These are phyloP conservation scores for Mesorhabditis sp. DNA, from an alignment of 2,888 invertebrate species.

Conservation along the genomic window DNA sequence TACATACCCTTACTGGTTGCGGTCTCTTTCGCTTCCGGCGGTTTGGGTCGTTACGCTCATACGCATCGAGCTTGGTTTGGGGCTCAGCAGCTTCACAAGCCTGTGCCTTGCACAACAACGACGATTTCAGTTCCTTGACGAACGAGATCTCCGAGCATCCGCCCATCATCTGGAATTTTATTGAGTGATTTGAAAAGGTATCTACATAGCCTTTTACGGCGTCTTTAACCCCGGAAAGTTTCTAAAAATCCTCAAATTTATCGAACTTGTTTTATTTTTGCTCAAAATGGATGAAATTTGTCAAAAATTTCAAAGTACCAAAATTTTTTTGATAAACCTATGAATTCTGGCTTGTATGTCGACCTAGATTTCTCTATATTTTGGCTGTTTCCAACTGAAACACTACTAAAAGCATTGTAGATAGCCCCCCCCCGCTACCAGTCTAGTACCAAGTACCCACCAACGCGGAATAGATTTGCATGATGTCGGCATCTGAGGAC, in stretches of 20 bases:
- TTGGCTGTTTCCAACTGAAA: too few relatives aligned
- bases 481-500: constrained; percentile 1
- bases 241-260: neutral
- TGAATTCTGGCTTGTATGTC: too few relatives aligned
- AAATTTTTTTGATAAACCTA: too few relatives aligned
- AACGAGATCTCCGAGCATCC: constrained; percentile 5
- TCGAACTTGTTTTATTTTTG: too few relatives aligned
- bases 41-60: neutral
- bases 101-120: constrained; percentile 6
- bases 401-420: too few relatives aligned
- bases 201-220: too few relatives aligned
- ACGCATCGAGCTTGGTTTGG: neutral
- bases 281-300: too few relatives aligned
- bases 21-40: neutral
- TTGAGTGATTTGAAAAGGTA: too few relatives aligned
- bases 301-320: too few relatives aligned
- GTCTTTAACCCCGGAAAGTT: neutral
- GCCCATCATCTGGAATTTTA: neutral
- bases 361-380: too few relatives aligned
- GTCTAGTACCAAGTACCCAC: neutral
- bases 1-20: neutral
- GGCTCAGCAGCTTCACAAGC: neutral
- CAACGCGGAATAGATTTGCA: constrained; percentile 1
- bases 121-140: neutral
- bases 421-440: too few relatives aligned